Base-by-base conservation (phyloP, 2,113 vertebrate genomes). In the Copsychus sechellarum region DNA sequence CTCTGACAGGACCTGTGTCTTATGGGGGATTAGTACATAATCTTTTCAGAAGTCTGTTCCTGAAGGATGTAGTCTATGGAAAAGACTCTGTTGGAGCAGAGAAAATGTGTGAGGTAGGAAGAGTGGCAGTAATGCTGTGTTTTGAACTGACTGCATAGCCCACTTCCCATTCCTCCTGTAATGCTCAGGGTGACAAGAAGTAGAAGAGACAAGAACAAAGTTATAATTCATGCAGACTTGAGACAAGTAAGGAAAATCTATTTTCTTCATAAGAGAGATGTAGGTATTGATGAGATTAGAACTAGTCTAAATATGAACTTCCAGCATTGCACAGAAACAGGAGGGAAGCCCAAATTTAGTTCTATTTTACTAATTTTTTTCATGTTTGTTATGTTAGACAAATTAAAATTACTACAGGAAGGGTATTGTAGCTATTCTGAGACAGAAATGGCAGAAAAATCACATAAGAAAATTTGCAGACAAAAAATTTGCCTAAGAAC, bases 101-200 rank as follows among this genome's bases (percentile, higher is more conserved):
- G 47, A 19, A 62, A 48, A 67, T 21, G 14, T 51, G 10, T 62
- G 48, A 78, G 14, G 36, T 29, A 14, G 50, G 65, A 89, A 18
- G 11, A 57, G 14, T 2, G 0, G 11, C 18, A 67, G 5, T 25
- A 82, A n/a, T 34, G 10, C 2, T 5, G 9, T n/a, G 10, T 14
- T 50, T 70, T 40, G 34, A 80, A 38, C 14, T n/a, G 20, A 69
- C 21, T 8, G 8, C 7, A 10, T 3, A 5, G 15, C 8, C 7
- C 6, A n/a, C 31, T 64, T 4, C 8, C 14, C 31, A 24, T 12
- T 23, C 34, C 25, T 69, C n/a, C 33, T 64, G 29, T 8, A 74
- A 38, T n/a, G 12, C 20, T 74, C 38, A 47, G 12, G 2, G 23
- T 43, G 54, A 2, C 6, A 36, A 58, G 8, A 14, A 42, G 21